These are phyloP conservation scores for Drosophila pandora DNA, from an alignment of 1,140 invertebrate species.

Conservation along the genomic window DNA sequence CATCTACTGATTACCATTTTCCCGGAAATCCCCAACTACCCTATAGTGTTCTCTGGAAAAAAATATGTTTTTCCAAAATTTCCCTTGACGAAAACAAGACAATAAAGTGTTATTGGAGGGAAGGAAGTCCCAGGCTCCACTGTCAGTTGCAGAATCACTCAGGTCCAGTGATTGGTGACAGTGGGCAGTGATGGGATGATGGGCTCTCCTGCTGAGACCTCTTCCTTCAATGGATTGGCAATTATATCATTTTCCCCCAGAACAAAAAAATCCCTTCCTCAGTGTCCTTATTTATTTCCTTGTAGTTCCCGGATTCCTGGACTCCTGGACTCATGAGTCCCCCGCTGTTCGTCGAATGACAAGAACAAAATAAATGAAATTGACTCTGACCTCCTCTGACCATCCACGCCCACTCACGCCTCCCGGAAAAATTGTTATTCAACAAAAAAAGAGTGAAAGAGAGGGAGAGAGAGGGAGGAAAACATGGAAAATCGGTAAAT, in stretches of 20 bases:
- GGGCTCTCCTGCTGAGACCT: neutral
- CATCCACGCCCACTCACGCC: conserved; percentile 9
- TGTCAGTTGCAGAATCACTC: conserved; percentile 29
- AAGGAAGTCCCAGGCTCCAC: conserved; percentile 7
- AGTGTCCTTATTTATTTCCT: conserved; percentile 20
- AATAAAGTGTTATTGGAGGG: conserved; percentile 15
- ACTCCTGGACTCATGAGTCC: neutral
- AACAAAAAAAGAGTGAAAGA: neutral
- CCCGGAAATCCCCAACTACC: neutral
- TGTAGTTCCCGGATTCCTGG: conserved; percentile 8
- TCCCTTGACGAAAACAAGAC: neutral
- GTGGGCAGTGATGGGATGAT: conserved; percentile 7
- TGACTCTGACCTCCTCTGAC: conserved; percentile 14
- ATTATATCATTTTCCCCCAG: conserved; percentile 39
- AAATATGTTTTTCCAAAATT: neutral
- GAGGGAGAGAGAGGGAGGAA: neutral
- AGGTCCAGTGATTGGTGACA: conserved; percentile 40
- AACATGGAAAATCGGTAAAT: conserved; percentile 64
- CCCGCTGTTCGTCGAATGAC: conserved; percentile 70
- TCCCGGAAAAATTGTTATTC: conserved; percentile 7
- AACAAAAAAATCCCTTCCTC: conserved; percentile 23
- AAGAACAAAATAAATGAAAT: conserved; percentile 67
- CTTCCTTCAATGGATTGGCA: conserved; percentile 1
- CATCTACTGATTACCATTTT: neutral
- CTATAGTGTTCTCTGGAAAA: neutral